Conservation (phyloP, 2,797 vertebrate species). For the Vireo griseus region DNA sequence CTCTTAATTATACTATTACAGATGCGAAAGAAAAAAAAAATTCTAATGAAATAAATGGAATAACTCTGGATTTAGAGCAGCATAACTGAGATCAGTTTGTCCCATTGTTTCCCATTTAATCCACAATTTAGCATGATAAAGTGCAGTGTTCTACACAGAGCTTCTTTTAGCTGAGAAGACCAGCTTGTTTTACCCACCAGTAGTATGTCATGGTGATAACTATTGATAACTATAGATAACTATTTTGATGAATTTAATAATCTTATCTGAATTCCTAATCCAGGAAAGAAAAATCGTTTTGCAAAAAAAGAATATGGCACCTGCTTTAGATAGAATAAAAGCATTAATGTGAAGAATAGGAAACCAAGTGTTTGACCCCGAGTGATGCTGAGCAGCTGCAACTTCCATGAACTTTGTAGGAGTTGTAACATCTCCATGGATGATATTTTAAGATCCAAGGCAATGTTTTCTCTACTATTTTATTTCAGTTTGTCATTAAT, state of each 20-base stretch:
- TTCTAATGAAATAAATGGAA: neutral
- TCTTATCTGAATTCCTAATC: neutral
- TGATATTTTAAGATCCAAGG: neutral
- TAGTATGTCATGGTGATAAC: neutral
- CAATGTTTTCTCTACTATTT: neutral
- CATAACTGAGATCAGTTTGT: neutral
- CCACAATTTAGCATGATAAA: neutral
- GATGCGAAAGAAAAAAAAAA: neutral
- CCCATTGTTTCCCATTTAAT: neutral
- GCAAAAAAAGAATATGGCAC: neutral
- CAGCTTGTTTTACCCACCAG: neutral
- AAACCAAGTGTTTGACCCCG: neutral
- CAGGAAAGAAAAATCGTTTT: neutral
- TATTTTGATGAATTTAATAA: neutral
- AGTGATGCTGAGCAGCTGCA: neutral
- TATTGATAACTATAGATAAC: too few species aligned
- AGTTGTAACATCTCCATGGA: neutral
- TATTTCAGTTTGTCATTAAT: neutral
- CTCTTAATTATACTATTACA: conserved; percentile 18
- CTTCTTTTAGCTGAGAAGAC: neutral
- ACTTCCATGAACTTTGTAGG: neutral
- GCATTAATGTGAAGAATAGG: neutral
- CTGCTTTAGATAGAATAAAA: neutral
- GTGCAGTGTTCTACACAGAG: neutral
- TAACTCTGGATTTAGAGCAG: neutral